Percentiles rank a stretch among this genome's conserved stretches.
phyloP scores from a whole-genome alignment of 2,888 invertebrate genomes.

The Papilio protenor region DNA sequence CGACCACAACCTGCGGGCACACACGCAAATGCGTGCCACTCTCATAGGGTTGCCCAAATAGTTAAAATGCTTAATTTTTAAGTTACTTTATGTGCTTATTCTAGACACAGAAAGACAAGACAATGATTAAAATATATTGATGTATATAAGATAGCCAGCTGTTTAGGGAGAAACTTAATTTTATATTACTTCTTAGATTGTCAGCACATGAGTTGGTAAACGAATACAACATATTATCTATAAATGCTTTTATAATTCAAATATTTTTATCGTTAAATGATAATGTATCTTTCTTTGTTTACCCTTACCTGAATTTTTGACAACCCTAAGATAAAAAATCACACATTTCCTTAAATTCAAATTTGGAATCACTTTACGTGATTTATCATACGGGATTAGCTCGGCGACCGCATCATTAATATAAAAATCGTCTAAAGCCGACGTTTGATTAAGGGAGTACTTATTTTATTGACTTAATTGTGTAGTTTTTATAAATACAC shows the following conservation, averaged over 20 bases:
- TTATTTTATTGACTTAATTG: constrained; percentile 62
- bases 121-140: not conserved
- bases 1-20: constrained; percentile 40
- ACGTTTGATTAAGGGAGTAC: constrained; percentile 80
- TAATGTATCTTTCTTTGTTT: too few relatives aligned
- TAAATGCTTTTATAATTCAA: too few relatives aligned
- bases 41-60: constrained; percentile 12
- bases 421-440: constrained; percentile 79
- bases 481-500: constrained; percentile 60
- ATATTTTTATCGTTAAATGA: too few relatives aligned
- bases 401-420: constrained; percentile 75
- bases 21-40: constrained; percentile 40
- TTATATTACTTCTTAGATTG: not conserved
- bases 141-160: not conserved
- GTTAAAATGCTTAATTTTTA: not conserved
- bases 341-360: constrained; percentile 63
- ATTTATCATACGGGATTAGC: constrained; percentile 78
- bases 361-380: constrained; percentile 63
- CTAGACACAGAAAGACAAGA: not conserved
- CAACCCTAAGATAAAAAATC: constrained; percentile 47
- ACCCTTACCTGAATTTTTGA: not conserved
- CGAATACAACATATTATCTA: too few relatives aligned
- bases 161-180: not conserved
- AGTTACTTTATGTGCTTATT: not conserved
- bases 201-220: not conserved